These are phyloP conservation scores for Falco berigora DNA, from an alignment of 2,797 vertebrate genomes.

Conservation along the genomic window DNA sequence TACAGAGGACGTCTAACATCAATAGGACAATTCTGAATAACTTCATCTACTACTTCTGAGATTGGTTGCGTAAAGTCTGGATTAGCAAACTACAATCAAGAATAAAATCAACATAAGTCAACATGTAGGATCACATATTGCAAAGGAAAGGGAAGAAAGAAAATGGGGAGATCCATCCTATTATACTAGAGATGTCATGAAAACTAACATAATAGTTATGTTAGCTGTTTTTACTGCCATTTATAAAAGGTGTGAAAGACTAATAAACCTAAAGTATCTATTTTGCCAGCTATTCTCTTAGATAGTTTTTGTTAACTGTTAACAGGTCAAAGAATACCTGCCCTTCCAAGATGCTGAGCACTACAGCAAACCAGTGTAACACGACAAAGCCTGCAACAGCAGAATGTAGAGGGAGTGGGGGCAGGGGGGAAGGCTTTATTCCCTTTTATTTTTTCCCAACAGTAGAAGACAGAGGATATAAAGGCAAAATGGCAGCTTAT, in stretches of 20 bases:
- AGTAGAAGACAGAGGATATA: not conserved
- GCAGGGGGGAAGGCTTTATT: not conserved
- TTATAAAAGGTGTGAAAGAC: not conserved
- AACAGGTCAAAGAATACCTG: not conserved
- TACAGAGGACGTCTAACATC: slow-evolving; percentile 96
- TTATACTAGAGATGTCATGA: not conserved
- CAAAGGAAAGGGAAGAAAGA: not conserved
- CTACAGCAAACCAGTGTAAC: not conserved
- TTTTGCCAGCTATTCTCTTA: not conserved
- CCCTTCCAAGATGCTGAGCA: not conserved
- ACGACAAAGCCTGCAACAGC: not conserved
- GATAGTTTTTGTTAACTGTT: not conserved
- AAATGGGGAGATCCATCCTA: not conserved
- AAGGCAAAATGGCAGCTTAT: not conserved
- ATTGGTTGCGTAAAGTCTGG: slow-evolving; percentile 98
- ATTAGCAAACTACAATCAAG: slow-evolving; percentile 88
- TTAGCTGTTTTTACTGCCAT: not conserved
- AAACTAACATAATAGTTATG: not conserved
- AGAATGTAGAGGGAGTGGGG: not conserved
- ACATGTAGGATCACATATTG: not conserved
- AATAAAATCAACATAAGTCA: slow-evolving; percentile 2
- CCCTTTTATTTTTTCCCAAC: not conserved
- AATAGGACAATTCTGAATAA: slow-evolving; percentile 99
- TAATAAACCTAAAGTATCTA: not conserved
- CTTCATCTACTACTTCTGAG: slow-evolving; percentile 98